Evolutionary conservation across 2,113 vertebrate species (phyloP).

Genomic region (Mola mola): DNA sequence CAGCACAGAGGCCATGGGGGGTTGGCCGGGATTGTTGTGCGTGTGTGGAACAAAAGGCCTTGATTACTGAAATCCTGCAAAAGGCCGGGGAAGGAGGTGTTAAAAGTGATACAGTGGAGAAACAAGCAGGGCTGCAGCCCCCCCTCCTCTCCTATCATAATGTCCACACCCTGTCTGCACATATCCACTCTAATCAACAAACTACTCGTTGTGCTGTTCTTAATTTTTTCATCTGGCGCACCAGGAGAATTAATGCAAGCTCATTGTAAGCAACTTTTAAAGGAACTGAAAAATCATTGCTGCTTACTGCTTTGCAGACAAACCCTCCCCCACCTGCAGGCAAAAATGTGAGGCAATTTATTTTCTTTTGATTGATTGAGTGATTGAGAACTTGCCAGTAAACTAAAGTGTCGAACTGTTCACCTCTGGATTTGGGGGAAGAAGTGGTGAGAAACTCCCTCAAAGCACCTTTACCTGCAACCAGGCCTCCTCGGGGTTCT

Average conservation of each 20-base stretch:
- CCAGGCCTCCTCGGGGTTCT: not conserved
- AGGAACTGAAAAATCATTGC: no score
- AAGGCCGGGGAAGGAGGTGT: conserved; percentile 80
- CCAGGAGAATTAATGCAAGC: not conserved
- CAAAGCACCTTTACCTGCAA: conserved; percentile 31
- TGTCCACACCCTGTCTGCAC: conserved; percentile 74
- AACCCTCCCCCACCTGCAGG: no score
- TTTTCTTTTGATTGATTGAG: no score
- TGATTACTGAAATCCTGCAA: conserved; percentile 80
- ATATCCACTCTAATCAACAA: conserved; percentile 66
- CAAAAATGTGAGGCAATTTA: no score
- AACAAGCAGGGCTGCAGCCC: conserved; percentile 51
- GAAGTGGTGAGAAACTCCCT: not conserved
- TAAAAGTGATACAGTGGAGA: conserved; percentile 73
- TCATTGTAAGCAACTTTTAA: no score
- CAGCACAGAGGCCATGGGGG: conserved; percentile 33
- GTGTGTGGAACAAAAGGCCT: conserved; percentile 80
- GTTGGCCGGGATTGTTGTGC: conserved; percentile 64
- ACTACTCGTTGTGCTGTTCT: not conserved
- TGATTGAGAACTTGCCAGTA: not conserved
- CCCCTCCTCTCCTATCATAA: conserved; percentile 36
- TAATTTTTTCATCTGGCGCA: not conserved
- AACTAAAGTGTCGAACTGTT: no score
- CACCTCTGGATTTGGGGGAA: not conserved
- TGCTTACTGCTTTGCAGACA: no score